Evolutionary conservation across 1,140 invertebrate species (phyloP), one percentile per base, ranked within the genome.

Genomic region (Caenorhabditis inopinata): DNA sequence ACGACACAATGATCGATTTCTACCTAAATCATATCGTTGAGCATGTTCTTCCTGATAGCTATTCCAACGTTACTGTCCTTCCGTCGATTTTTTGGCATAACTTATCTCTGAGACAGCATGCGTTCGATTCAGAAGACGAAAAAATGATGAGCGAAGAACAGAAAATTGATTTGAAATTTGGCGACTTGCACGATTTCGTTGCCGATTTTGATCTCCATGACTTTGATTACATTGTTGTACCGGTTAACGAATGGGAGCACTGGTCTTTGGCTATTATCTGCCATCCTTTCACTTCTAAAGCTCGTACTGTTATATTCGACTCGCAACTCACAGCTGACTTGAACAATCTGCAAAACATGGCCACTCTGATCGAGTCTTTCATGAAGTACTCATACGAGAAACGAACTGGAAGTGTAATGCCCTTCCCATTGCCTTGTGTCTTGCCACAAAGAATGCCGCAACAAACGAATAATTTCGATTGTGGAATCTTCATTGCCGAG

Each of bases 11-110:
- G 32, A 74, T 83, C 21, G 82, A 83, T 42, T 83, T 83, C 74
- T 83, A 74, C 74, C 46, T 83, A 29, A 83, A 83, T 74, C 82
- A 83, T 35, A 81, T 83, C 18, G 80, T 83, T n/a, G 82, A 83
- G 38, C 82, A 83, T 58, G 74, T 81, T 11, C 79, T 83, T 0
- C 82, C 82, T 3, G 82, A 83, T 27, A 76, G 29, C 27, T 80
- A 73, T 14, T 45, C 45, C 23, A 83, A 81, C 18, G 82, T 83
- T 6, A 81, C 80, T 16, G 82, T 81, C n/a, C 80, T 83, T 27
- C 82, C 82, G n/a, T 73, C 82, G 14, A 9, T 83, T 16, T 83
- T 83, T 74, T 83, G 79, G 79, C 82, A 83, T 49, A 81, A 83
- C 38, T 74, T 83, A 7, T 76, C 74, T 7, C 38, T 81, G 9